Evolutionary conservation across 2,113 vertebrate genomes (phyloP), one percentile per base, ranked within the genome.

Genomic region (Oceanites oceanicus): DNA sequence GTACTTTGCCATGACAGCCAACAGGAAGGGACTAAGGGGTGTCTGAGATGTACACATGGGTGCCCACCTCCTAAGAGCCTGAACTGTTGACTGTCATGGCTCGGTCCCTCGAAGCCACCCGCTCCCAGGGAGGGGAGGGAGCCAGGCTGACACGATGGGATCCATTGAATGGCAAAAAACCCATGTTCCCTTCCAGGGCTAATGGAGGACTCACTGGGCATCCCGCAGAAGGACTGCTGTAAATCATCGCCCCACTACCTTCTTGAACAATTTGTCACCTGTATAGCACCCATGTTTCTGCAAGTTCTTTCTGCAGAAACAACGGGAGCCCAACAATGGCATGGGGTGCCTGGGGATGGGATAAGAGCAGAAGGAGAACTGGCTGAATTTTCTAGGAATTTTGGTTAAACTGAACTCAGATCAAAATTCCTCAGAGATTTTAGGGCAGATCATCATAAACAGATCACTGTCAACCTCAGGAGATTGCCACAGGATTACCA

Each of bases 271-370:
- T 20, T 58, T 62, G 10, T 44, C 73, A 38, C 21, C 59, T 67
- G 20, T 29, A 53, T 9, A 17, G 19, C 23, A 68, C 16, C 38
- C 32, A 17, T 16, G 40, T 49, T 18, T 44, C 84, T 49, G 44
- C 13, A 38, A 22, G 19, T 74, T 36, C 50, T 20, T 38, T 38
- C 2, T 29, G 45, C 27, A 32, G 71, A 59, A 84, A 40, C 17
- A 63, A 45, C 0, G 2, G 42, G 38, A 86, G 15, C 10, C 23
- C 75, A 42, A 38, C 29, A 63, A 6, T 8, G 22, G 16, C 32
- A 29, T 16, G 11, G 7, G 25, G 17, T 29, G 16, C 9, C 32
- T 5, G 3, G 59, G 27, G 44, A 40, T 5, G 0, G 0, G 8
- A 38, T 20, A 2, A 38, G 21, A 66, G 17, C 10, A 58, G 25